These are phyloP conservation scores for Chondrosia reniformis DNA, from an alignment of 37 sponge, comb jelly and placozoan species.

Conservation along the genomic window DNA sequence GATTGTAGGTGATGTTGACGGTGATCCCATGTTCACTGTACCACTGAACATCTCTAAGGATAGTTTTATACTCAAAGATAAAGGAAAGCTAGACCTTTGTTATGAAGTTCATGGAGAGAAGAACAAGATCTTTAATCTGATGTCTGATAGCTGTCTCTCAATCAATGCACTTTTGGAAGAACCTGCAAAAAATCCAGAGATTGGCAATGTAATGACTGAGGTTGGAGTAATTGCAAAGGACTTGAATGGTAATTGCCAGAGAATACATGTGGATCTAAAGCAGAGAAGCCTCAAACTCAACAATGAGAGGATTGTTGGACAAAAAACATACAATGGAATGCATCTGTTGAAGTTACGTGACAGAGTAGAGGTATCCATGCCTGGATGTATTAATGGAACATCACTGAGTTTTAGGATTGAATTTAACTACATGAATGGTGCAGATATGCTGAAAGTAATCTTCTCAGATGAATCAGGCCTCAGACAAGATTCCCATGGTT, in stretches of 20 bases:
- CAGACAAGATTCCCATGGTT: slow-evolving; percentile 6
- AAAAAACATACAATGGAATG: background rate
- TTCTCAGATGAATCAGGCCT: background rate
- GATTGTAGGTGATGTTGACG: slow-evolving; percentile 4
- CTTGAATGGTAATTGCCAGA: background rate
- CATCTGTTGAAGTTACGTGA: background rate
- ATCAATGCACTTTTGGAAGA: slow-evolving; percentile 48
- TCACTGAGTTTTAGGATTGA: slow-evolving; percentile 8
- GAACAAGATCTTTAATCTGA: slow-evolving; percentile 35
- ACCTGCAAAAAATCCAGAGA: slow-evolving; percentile 28
- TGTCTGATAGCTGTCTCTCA: slow-evolving; percentile 58
- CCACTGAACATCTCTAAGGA: background rate
- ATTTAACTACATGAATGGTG: slow-evolving; percentile 5
- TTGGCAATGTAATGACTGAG: slow-evolving; percentile 25
- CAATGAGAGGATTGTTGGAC: background rate
- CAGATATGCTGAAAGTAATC: slow-evolving; percentile 27
- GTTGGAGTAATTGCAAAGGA: slow-evolving; percentile 14
- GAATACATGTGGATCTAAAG: background rate
- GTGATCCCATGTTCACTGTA: slow-evolving; percentile 16
- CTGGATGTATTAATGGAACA: slow-evolving; percentile 8
- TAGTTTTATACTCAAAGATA: background rate
- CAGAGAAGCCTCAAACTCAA: background rate
- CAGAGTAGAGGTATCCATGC: slow-evolving; percentile 13
- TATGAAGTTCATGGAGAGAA: slow-evolving; percentile 56
- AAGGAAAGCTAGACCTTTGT: slow-evolving; percentile 27